Conservation (phyloP, 1,140 invertebrate genomes). For the Drosophila nikananu region DNA sequence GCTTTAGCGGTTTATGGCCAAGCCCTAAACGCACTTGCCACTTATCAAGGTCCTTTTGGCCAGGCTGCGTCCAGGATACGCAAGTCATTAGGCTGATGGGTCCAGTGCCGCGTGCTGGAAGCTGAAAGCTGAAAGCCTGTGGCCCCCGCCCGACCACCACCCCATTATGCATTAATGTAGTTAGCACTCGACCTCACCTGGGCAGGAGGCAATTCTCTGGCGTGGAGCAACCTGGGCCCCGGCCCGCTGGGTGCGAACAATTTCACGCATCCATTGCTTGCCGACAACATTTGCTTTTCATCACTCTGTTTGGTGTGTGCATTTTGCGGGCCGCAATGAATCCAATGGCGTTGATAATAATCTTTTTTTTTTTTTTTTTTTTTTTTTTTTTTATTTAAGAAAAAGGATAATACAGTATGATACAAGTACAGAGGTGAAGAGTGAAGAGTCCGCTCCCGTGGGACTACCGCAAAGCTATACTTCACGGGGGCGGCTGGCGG, state of each 20-base stretch:
- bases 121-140: not conserved
- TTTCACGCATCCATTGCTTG: constrained; percentile 77
- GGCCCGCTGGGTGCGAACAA: constrained; percentile 47
- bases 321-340: constrained; percentile 45
- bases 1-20: constrained; percentile 57
- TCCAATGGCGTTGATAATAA: constrained; percentile 46
- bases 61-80: constrained; percentile 50
- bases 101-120: constrained; percentile 5
- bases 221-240: not conserved
- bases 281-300: constrained; percentile 81
- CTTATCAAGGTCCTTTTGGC: constrained; percentile 48
- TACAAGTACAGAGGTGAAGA: too few species aligned
- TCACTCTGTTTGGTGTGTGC: constrained; percentile 77
- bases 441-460: too few species aligned
- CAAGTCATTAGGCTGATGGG: constrained; percentile 66
- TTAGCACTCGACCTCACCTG: constrained; percentile 72
- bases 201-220: not conserved
- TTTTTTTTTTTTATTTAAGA: too few species aligned
- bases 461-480: too few species aligned
- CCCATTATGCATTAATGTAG: constrained; percentile 74
- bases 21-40: constrained; percentile 68
- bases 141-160: constrained; percentile 12
- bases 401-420: too few species aligned
- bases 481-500: too few species aligned
- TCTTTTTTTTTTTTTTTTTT: too few species aligned